Base-by-base conservation (phyloP, 2,888 invertebrate genomes). In the Leucozona laternaria region DNA sequence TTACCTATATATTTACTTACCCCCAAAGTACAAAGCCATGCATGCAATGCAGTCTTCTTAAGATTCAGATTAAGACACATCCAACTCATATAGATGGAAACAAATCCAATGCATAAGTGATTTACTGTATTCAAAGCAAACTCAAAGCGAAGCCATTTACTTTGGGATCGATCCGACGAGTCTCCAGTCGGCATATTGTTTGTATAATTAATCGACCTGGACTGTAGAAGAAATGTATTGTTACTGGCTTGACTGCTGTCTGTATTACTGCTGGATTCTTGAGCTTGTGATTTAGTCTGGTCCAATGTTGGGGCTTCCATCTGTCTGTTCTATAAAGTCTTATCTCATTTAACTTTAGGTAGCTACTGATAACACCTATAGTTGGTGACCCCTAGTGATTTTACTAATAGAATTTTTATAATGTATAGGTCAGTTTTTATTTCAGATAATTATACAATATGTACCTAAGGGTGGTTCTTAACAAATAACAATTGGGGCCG, bases 31-130 rank as follows among this genome's bases (percentile, higher is more conserved):
- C 83, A 89, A 17, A 91, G 88, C 91, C 91, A 92, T 17, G 89
- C 90, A 45, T 91, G 91, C 11, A 91, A 64, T 0, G 89, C 88
- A 13, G 91, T 90, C 0, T 89, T 89, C 4, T 72, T 34, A 7
- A 91, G 88, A 13, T 88, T 89, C 4, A 84, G 45, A 1, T 90
- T 88, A 43, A 91, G 50, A 53, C 91, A 91, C 55, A 83, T 81
- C 91, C 91, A 91, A 79, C 89, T 89, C 37, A 91, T 87, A 88
- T 90, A 91, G 15, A 91, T 89, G 6, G 91, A 90, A 2, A 91
- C 88, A 62, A 91, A 91, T 4, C 91, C 91, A 20, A 91, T 91
- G 75, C 90, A 90, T 48, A 91, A 79, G 31, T 91, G 91, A 79
- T 91, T 91, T 0, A 91, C 62, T 13, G 90, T 79, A 88, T 90